Base-by-base conservation (phyloP, 92 coral and sea anemone genomes). In the Meandrina meandrites region DNA sequence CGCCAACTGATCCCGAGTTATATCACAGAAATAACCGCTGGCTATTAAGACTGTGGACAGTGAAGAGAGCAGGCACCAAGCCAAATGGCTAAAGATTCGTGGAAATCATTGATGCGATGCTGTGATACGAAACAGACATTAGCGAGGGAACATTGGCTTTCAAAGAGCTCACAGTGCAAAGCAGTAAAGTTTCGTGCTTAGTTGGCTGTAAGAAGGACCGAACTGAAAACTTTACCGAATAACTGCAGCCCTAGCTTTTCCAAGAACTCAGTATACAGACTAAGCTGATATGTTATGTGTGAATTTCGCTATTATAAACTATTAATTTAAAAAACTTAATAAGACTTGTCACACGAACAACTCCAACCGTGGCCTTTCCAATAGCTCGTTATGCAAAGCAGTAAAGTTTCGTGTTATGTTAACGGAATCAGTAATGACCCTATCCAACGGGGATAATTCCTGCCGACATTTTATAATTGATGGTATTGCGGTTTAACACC, bases 1-100 rank as follows among this genome's bases (percentile, higher is more conserved):
- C 90, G 93, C 21, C 98, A 95, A 69, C 95, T 97, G 47, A 90
- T 95, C 10, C 96, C 94, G 17, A 91, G 89, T 67, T 97, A 97
- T 53, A 86, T 95, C 30, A 76, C 88, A 56, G 99, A 97, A 82
- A 91, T 95, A 47, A 88, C 98, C n/a, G 81, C 86, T 58, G 86
- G 60, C 42, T 56, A 67, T 47, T 85, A 60, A 85, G 35, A 62
- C 68, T 24, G 67, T 48, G 32, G 76, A 24, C 30, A 54, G 81
- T 32, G 18, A 12, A 42, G 56, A 22, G 24, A 17, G 48, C 28
- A 34, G 28, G 21, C 67, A 31, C 37, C 19, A 66, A 22, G 68
- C 54, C n/a, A 6, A n/a, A 8, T 35, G 36, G 35, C 60, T 62
- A 9, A 66, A 42, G 40, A 66, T 21, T 1, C 36, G 34, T 31